Percentiles rank a stretch among this genome's conserved stretches.
Conservation (phyloP, 2,797 vertebrate genomes). For the Pangasius krempfi region DNA sequence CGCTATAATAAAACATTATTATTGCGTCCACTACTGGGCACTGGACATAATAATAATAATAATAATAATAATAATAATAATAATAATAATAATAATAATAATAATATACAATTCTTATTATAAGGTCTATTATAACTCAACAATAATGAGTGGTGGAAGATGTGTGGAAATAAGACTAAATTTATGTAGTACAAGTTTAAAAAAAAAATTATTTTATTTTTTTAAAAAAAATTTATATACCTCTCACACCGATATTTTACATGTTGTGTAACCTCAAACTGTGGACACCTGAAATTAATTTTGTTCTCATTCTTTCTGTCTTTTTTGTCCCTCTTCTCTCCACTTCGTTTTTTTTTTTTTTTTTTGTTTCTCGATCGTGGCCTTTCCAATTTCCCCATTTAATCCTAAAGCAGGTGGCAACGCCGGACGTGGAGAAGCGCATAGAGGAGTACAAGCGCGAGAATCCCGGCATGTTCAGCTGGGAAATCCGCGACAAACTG, state of each 20-base stretch:
- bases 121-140: not conserved
- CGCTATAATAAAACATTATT: no score
- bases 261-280: not conserved
- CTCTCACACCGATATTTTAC: not conserved
- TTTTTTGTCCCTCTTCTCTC: not conserved
- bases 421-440: slow-evolving; percentile 93
- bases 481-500: slow-evolving; percentile 94
- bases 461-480: slow-evolving; percentile 95
- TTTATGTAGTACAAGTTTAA: not conserved
- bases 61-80: slow-evolving; percentile 6
- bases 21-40: no score
- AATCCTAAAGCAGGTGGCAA: slow-evolving; percentile 90
- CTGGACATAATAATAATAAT: not conserved
- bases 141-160: not conserved
- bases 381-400: slow-evolving; percentile 53
- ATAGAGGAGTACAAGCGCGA: slow-evolving; percentile 96
- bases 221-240: not conserved
- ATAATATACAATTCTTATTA: not conserved
- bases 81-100: not conserved
- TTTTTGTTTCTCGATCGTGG: slow-evolving; percentile 14
- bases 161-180: not conserved
- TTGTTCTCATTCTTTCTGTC: not conserved
- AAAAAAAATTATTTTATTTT: not conserved
- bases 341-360: not conserved
- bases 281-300: not conserved